These are phyloP conservation scores for Griposia aprilina DNA, from an alignment of 2,888 invertebrate genomes.

Conservation along the genomic window DNA sequence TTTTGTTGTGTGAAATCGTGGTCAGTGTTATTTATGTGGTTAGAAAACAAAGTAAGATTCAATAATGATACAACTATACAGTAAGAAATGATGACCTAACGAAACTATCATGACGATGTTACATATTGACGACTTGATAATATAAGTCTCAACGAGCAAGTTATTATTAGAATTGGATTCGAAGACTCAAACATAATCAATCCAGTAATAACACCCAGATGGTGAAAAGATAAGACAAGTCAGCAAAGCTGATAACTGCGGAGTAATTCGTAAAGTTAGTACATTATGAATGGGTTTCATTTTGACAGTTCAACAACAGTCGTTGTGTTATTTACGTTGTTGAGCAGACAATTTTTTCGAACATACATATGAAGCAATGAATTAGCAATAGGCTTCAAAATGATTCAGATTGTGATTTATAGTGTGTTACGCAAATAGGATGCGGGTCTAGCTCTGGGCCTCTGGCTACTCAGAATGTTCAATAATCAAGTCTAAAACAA, in stretches of 20 bases:
- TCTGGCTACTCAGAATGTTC: background rate
- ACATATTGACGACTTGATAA: background rate
- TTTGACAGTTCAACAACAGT: too few relatives aligned
- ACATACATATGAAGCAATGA: too few relatives aligned
- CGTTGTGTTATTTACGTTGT: too few relatives aligned
- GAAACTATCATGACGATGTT: background rate
- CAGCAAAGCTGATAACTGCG: background rate
- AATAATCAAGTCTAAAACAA: background rate
- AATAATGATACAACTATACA: background rate
- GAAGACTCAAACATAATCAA: background rate
- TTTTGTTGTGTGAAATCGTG: slow-evolving; percentile 48
- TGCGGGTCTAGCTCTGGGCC: background rate
- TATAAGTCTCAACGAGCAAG: background rate
- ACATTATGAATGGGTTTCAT: too few relatives aligned
- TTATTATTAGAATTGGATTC: background rate
- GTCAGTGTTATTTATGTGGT: background rate
- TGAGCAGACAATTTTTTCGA: too few relatives aligned
- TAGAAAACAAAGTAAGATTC: slow-evolving; percentile 8
- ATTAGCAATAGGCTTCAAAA: too few relatives aligned
- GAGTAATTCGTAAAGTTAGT: too few relatives aligned
- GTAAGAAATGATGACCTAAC: background rate
- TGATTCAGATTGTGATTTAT: too few relatives aligned
- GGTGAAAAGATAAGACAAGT: background rate
- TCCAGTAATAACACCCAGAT: background rate
- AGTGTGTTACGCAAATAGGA: too few relatives aligned